Base-by-base conservation (phyloP, 1,140 invertebrate genomes). In the Trichoplusia ni region DNA sequence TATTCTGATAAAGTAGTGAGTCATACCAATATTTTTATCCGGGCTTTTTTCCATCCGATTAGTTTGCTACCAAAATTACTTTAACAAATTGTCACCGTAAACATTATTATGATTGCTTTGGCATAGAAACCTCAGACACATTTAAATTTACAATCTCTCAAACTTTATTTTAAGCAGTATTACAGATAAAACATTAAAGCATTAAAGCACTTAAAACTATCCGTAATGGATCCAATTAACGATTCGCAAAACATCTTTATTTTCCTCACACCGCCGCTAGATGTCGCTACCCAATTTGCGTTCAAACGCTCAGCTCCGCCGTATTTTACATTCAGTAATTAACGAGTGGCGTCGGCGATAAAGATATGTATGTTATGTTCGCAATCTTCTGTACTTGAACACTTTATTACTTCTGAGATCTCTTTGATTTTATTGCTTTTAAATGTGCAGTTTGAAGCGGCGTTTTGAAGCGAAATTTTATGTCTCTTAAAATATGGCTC, bases 341-440 rank as follows among this genome's bases (percentile, higher is more conserved):
- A 61, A 61, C 59, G 56, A 33, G 38, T 13, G 19, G 18, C 31
- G 44, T 11, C 31, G 13, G 14, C 23, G 42, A 61, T 61, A 61
- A 61, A 61, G 44, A 49, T 49, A 38, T 49, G 46, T 49, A 37
- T 25, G 42, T 60, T 35, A 60, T 47, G 42, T 49, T 13, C 44
- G 11, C 54, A 23, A 61, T 61, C 59, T 61, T 49, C 25, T 29
- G 23, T 38, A 18, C 33, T 31, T 27, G 54, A 60, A 18, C 46
- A 27, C 19, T 61, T 61, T 61, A 61, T 61, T 61, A 25, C 44
- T 47, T 58, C 35, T 37, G 2, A 49, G 44, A 38, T 61, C 27
- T 19, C 38, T 49, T 35, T 60, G 40, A 60, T 60, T 61, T 61
- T 61, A 61, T 49, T 49, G 21, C 44, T 38, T 49, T 61, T 61